These are phyloP conservation scores for Dolichotis patagonum DNA, from an alignment of 2,113 vertebrate genomes.

Conservation along the genomic window DNA sequence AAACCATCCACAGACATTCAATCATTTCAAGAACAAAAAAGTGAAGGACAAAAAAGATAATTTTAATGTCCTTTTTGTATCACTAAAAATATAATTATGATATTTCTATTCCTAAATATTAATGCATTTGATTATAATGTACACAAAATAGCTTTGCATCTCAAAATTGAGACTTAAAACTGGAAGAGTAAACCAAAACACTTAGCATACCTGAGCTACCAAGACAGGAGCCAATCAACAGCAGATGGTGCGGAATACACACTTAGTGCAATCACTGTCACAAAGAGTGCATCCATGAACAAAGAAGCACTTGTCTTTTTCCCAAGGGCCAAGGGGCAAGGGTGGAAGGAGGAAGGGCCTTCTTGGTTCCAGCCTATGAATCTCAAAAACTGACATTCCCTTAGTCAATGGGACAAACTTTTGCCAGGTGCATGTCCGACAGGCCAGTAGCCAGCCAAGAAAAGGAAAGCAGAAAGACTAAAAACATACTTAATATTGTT, in stretches of 20 bases:
- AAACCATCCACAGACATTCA: constrained; percentile 22
- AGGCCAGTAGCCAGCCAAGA: neutral
- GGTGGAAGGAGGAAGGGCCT: neutral
- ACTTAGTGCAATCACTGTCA: neutral
- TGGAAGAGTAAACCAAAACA: constrained; percentile 33
- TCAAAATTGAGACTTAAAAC: constrained; percentile 9
- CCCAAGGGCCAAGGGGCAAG: neutral
- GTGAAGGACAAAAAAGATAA: neutral
- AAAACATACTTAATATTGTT: neutral
- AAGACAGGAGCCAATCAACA: neutral
- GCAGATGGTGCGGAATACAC: neutral
- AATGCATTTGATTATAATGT: neutral
- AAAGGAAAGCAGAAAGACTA: neutral
- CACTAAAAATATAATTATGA: constrained; percentile 40
- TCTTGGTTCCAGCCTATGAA: neutral
- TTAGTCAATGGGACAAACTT: neutral
- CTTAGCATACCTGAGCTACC: constrained; percentile 31
- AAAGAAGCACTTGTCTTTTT: neutral
- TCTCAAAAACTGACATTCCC: constrained; percentile 30
- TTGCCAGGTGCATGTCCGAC: neutral
- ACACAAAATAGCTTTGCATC: constrained; percentile 35
- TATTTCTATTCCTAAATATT: constrained; percentile 21
- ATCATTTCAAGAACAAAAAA: neutral
- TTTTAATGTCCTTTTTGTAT: constrained; percentile 30
- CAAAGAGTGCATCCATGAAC: neutral